phyloP scores from a whole-genome alignment of 2,797 vertebrate genomes.

The Coendou prehensilis region DNA sequence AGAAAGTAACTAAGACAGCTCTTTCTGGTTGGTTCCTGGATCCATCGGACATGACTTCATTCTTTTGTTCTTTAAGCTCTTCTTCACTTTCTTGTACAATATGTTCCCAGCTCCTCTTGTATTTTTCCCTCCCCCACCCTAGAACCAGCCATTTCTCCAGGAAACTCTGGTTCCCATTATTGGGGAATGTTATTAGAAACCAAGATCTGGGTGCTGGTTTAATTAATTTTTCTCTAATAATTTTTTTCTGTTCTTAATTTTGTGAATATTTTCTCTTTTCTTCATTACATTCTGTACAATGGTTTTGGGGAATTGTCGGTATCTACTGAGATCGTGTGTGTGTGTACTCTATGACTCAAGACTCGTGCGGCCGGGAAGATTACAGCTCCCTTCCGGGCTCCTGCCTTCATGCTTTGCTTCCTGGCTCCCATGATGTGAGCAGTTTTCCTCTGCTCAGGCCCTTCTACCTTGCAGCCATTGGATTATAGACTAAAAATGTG shows the following conservation, averaged over 20 bases:
- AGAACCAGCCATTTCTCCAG: background rate
- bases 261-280: background rate
- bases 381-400: background rate
- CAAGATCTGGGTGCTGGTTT: background rate
- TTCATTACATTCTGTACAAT: background rate
- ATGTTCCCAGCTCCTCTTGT: background rate
- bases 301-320: background rate
- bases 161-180: background rate
- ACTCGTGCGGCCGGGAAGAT: background rate
- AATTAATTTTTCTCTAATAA: background rate
- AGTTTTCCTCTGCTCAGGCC: background rate
- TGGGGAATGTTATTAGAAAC: background rate
- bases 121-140: too few species aligned
- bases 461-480: background rate
- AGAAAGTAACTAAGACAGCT: background rate
- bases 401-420: background rate
- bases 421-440: too few species aligned
- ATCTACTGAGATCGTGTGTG: background rate
- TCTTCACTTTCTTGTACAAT: background rate
- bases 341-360: background rate
- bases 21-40: background rate
- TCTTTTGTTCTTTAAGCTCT: background rate
- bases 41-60: background rate
- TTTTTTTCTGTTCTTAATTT: background rate
- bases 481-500: background rate